phyloP scores from a whole-genome alignment of 2,888 invertebrate species.

The Tipula vernalis region DNA sequence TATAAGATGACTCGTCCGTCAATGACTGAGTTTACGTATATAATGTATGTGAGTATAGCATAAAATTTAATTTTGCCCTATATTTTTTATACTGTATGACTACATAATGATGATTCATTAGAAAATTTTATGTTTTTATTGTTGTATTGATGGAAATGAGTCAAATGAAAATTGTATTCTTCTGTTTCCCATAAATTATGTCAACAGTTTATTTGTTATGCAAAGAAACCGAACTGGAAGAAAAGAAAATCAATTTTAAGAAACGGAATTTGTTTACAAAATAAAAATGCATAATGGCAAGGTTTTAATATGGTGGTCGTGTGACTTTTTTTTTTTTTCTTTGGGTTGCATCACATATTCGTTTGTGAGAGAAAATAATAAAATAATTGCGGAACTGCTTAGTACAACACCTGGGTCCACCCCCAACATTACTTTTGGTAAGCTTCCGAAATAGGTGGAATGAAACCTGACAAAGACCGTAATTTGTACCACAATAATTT shows the following conservation, averaged over 20 bases:
- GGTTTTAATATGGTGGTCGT: neutral
- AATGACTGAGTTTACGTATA: neutral
- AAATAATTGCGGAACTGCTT: no score
- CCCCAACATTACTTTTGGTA: no score
- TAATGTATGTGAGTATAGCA: neutral
- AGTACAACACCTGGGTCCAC: no score
- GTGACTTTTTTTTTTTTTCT: neutral
- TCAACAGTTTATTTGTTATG: neutral
- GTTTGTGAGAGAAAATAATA: no score
- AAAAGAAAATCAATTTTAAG: neutral
- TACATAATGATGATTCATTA: neutral
- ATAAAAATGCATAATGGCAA: neutral
- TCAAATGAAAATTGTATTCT: neutral
- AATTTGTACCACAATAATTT: no score
- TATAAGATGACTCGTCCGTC: neutral
- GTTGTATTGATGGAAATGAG: neutral
- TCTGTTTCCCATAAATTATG: neutral
- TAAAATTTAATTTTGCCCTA: neutral
- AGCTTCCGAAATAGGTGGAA: no score
- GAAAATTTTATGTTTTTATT: neutral
- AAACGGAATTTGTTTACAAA: neutral
- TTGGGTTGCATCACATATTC: no score
- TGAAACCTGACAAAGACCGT: no score
- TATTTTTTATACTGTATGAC: neutral
- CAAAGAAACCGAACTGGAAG: neutral